Evolutionary conservation across 2,797 vertebrate species (phyloP).

Genomic region (Emys orbicularis): DNA sequence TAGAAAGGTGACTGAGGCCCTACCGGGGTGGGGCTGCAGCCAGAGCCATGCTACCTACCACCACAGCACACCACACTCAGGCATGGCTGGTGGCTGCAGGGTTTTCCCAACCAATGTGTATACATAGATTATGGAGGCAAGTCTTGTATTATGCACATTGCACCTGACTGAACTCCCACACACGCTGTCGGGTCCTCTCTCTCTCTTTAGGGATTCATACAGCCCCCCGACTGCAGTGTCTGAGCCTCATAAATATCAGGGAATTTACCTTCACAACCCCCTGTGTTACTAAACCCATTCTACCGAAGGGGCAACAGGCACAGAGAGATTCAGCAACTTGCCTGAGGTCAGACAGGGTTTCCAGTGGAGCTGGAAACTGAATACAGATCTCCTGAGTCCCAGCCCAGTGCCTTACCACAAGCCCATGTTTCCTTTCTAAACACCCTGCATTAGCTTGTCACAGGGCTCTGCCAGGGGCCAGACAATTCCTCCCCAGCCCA

Average conservation of each 20-base stretch:
- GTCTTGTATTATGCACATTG: background rate
- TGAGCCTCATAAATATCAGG: background rate
- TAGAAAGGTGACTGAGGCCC: background rate
- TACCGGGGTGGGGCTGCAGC: background rate
- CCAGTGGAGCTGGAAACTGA: background rate
- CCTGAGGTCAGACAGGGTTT: background rate
- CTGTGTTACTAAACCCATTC: background rate
- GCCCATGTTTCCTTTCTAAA: background rate
- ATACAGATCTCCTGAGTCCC: background rate
- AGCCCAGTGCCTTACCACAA: background rate
- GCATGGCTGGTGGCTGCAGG: slow-evolving; percentile 7
- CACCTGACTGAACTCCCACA: background rate
- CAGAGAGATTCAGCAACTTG: background rate
- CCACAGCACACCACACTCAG: background rate
- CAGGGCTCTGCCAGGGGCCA: background rate
- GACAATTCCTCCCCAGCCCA: background rate
- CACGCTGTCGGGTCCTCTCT: background rate
- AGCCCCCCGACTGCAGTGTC: background rate
- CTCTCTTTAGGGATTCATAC: background rate
- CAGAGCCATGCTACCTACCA: background rate
- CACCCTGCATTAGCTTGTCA: background rate
- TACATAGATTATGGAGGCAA: background rate
- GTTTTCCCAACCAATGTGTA: background rate
- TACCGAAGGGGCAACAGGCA: background rate
- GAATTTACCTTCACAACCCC: background rate